phyloP scores from a whole-genome alignment of 1,140 invertebrate genomes.

The Diploscapter pachys region DNA sequence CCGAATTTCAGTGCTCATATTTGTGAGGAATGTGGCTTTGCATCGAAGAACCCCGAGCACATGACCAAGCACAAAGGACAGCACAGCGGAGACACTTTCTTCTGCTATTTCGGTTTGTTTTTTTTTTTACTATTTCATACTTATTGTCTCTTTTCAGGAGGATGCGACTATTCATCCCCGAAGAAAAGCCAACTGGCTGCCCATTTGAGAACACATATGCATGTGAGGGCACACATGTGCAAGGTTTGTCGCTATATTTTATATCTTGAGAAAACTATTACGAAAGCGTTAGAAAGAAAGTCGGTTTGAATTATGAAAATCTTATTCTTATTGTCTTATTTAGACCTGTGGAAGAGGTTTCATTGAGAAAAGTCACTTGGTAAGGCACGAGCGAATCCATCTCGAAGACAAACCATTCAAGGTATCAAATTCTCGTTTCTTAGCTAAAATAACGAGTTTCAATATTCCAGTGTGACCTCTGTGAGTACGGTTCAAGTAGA shows the following conservation, averaged over 20 bases:
- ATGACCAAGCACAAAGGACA: constrained; percentile 69
- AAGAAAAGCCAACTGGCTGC: constrained; percentile 70
- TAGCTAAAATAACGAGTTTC: no score
- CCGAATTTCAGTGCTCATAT: constrained; percentile 16
- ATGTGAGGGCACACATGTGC: constrained; percentile 68
- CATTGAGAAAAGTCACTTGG: constrained; percentile 70
- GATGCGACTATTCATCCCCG: constrained; percentile 69
- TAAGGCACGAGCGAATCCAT: constrained; percentile 69
- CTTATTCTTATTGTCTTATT: background rate
- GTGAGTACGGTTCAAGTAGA: constrained; percentile 69
- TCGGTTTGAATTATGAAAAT: background rate
- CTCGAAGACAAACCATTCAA: constrained; percentile 59
- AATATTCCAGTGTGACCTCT: constrained; percentile 61
- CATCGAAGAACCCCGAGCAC: constrained; percentile 70
- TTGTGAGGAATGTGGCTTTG: constrained; percentile 70
- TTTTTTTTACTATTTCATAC: background rate
- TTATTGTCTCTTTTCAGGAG: constrained; percentile 32
- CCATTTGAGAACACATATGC: constrained; percentile 69
- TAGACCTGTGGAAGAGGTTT: constrained; percentile 67
- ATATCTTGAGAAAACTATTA: background rate
- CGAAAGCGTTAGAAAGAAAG: background rate
- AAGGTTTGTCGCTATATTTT: constrained; percentile 38
- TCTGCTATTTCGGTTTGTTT: constrained; percentile 64
- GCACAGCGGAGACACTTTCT: constrained; percentile 68
- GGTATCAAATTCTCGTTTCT: no score